Base-by-base conservation (phyloP, 2,888 invertebrate species). In the Drosophila meridionalis region DNA sequence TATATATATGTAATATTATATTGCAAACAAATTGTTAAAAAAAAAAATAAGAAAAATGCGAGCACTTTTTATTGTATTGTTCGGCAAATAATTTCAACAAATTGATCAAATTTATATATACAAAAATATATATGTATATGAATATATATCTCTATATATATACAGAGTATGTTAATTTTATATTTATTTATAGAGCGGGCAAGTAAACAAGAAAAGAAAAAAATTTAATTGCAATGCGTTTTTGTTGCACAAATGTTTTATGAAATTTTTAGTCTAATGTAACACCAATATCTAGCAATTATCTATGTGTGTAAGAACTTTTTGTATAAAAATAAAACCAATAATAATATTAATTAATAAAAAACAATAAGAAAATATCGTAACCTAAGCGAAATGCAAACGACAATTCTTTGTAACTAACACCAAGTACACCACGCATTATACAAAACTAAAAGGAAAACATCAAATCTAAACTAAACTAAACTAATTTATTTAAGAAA, bases 221-320 rank as follows among this genome's bases (percentile, higher is more conserved):
- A 43, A 47, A 40, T 62, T 87, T 71, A 74, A 90, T 75, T 76
- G 87, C 91, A 87, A 87, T 87, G 78, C 78, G 78, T 90, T 90
- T 90, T 87, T 87, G 86, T 90, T 90, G 87, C 87, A 90, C 89
- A 82, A 84, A 87, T 89, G 82, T 90, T 90, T 85, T 77, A 90
- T 71, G 74, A 87, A 80, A 78, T 70, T 88, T 79, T 68, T 70
- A 85, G 87, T 73, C 75, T 87, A 89, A 89, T 89, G 56, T 83
- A 89, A 78, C 85, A 84, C 80, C 87, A 89, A 66, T 85, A 67
- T 64, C 72, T 90, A 77, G 83, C 53, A 53, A 81, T 82, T 82
- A 73, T 52, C 78, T 81, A 78, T 53, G 72, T 77, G 78, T 78
- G 66, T 65, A 80, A 83, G 89, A 58, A 56, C 53, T 70, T 76